Conservation (phyloP, 2,113 vertebrate genomes). For the Amblyopsis rosae region DNA sequence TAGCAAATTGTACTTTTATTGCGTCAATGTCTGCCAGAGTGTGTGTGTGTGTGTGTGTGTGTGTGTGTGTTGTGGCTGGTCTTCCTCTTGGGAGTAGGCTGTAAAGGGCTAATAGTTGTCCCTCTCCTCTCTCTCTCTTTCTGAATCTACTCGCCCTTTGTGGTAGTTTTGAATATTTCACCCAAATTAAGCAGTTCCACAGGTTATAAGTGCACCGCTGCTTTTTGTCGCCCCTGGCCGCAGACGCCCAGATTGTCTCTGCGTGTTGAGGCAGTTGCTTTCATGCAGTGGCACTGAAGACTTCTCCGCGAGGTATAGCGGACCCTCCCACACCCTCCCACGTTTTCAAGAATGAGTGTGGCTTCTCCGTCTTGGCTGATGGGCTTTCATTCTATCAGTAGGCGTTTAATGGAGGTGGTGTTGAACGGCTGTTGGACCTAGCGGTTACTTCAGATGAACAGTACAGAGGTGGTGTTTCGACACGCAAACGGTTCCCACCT, state of each 20-base stretch:
- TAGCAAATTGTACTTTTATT: slow-evolving; percentile 22
- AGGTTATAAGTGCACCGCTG: slow-evolving; percentile 36
- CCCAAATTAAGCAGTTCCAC: slow-evolving; percentile 39
- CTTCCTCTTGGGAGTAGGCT: slow-evolving; percentile 23
- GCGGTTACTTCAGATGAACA: neutral
- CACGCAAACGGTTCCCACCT: neutral
- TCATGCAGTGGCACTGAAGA: slow-evolving; percentile 25
- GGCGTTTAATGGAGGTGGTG: slow-evolving; percentile 3
- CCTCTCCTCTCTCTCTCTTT: slow-evolving; percentile 10
- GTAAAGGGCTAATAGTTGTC: slow-evolving; percentile 59
- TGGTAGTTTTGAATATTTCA: slow-evolving; percentile 46
- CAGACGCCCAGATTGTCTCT: slow-evolving; percentile 34
- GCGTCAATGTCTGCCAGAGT: slow-evolving; percentile 11
- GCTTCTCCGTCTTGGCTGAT: slow-evolving; percentile 11
- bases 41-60: slow-evolving; percentile 17
- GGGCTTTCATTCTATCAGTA: neutral
- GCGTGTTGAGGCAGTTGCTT: slow-evolving; percentile 36
- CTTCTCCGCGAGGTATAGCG: slow-evolving; percentile 5
- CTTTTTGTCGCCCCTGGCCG: slow-evolving; percentile 41
- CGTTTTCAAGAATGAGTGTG: slow-evolving; percentile 8
- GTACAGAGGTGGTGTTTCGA: neutral
- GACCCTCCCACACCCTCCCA: neutral
- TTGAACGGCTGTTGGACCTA: neutral
- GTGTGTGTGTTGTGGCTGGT: slow-evolving; percentile 1
- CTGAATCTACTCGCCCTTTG: neutral